These are phyloP conservation scores for Altica lythri DNA, from an alignment of 2,888 invertebrate species.

Conservation along the genomic window DNA sequence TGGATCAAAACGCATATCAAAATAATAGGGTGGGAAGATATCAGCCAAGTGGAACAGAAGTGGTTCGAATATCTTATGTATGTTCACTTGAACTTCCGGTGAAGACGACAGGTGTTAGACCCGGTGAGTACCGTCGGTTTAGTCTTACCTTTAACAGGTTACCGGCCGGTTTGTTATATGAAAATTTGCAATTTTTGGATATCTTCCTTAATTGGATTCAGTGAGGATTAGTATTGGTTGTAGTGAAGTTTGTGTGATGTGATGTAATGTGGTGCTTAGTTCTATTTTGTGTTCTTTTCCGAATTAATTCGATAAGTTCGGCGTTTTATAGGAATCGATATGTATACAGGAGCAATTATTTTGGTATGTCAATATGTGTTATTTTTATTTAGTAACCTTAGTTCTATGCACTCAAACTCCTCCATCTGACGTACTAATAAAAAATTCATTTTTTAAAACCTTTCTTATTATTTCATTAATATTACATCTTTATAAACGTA, in stretches of 20 bases:
- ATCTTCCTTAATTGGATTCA: too few relatives aligned
- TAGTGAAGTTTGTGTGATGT: conserved; percentile 16
- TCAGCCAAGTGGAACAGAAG: conserved; percentile 39
- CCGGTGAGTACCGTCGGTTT: conserved; percentile 10
- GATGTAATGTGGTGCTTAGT: conserved; percentile 36
- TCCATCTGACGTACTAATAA: too few relatives aligned
- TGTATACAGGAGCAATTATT: conserved; percentile 25
- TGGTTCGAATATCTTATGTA: conserved; percentile 39
- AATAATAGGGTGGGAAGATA: conserved; percentile 40
- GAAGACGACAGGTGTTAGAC: conserved; percentile 36
- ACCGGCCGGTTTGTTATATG: conserved; percentile 1
- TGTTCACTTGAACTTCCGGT: conserved; percentile 38
- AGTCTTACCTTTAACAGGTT: conserved; percentile 15
- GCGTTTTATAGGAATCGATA: conserved; percentile 27
- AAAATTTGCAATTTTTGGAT: too few relatives aligned
- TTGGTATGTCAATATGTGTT: too few relatives aligned
- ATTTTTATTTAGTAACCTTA: too few relatives aligned
- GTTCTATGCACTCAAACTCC: too few relatives aligned
- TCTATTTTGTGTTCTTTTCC: conserved; percentile 24
- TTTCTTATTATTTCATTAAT: too few relatives aligned
- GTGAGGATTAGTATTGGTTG: neutral
- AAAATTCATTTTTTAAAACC: too few relatives aligned
- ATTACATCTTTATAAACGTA: too few relatives aligned
- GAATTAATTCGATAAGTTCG: conserved; percentile 11
- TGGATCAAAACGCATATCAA: conserved; percentile 27